Conservation (phyloP, 2,113 vertebrate species). For the Ceyx margarethae region DNA sequence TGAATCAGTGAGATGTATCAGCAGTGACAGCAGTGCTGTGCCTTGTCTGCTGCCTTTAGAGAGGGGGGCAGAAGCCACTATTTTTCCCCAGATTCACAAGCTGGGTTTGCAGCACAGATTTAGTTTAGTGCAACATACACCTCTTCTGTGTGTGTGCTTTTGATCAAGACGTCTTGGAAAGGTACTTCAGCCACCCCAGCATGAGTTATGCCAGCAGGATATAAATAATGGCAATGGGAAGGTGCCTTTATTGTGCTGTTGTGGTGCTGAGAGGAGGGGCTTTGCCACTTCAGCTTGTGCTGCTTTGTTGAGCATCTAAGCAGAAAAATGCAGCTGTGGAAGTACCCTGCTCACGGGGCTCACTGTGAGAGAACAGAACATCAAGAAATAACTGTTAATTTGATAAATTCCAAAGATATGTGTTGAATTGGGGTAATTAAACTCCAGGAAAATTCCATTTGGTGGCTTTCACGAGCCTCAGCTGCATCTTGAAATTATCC, state of each 20-base stretch:
- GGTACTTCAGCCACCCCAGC: background rate
- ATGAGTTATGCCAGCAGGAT: background rate
- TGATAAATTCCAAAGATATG: background rate
- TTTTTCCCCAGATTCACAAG: background rate
- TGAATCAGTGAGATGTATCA: background rate
- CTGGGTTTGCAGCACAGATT: background rate
- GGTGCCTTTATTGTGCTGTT: background rate
- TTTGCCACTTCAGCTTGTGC: background rate
- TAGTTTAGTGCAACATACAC: rapidly evolving
- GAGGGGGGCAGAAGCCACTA: background rate
- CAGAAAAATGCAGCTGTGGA: rapidly evolving
- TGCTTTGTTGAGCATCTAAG: background rate
- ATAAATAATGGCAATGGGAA: background rate
- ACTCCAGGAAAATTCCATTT: background rate
- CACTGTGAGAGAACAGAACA: background rate
- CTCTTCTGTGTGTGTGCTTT: background rate
- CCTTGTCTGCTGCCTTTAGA: background rate
- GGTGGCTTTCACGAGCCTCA: background rate
- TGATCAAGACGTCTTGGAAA: background rate
- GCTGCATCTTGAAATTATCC: background rate
- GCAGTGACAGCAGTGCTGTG: background rate
- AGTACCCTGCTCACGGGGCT: background rate
- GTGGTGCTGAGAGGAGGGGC: background rate
- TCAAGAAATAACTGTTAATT: background rate
- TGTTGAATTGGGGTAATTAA: background rate